phyloP scores from a whole-genome alignment of 1,140 invertebrate species.

The Thereuonema tuberculata region DNA sequence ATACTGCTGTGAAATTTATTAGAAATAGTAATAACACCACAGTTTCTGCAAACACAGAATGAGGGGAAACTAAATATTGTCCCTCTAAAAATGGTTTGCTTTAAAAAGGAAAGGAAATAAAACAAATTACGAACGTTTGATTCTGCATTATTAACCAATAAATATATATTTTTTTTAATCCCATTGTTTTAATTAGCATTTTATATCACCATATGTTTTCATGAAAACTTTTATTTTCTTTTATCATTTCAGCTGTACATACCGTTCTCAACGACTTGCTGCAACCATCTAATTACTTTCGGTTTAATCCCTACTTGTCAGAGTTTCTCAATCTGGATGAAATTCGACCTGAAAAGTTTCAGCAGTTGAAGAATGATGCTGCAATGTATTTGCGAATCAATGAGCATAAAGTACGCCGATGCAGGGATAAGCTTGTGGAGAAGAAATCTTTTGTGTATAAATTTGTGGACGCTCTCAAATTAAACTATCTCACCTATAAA shows the following conservation, averaged over 20 bases:
- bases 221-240: not conserved
- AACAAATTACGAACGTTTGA: too few species aligned
- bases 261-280: slow-evolving; percentile 66
- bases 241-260: slow-evolving; percentile 51
- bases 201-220: too few species aligned
- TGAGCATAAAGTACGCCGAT: slow-evolving; percentile 51
- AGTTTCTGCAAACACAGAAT: too few species aligned
- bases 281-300: slow-evolving; percentile 60
- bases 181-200: too few species aligned
- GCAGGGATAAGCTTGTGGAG: slow-evolving; percentile 36
- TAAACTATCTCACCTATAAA: not conserved
- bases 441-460: slow-evolving; percentile 24
- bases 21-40: too few species aligned
- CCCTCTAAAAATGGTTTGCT: too few species aligned
- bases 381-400: slow-evolving; percentile 61
- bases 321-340: slow-evolving; percentile 72
- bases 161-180: too few species aligned
- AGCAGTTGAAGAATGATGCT: slow-evolving; percentile 39
- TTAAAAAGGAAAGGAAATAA: too few species aligned
- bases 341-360: slow-evolving; percentile 44
- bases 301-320: slow-evolving; percentile 80
- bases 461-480: not conserved
- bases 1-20: too few species aligned
- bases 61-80: too few species aligned
- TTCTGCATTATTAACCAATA: too few species aligned